Evolutionary conservation across 2,797 vertebrate genomes (phyloP).

Genomic region (Paedocypris micromegethes): DNA sequence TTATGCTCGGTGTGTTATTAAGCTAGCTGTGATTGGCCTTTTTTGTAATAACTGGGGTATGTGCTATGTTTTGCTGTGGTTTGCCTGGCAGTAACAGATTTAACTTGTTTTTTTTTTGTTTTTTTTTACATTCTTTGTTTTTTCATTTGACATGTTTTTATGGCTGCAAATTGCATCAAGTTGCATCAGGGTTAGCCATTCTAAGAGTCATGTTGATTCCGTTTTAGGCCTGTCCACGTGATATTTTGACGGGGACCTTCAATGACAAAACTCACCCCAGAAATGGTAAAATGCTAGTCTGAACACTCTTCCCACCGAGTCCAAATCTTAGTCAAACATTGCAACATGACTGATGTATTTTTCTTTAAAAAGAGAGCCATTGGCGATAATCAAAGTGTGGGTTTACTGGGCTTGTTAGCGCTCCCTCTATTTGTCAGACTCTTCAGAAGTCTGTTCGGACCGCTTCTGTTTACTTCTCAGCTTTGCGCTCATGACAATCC

Average conservation of each 20-base stretch:
- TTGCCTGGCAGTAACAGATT: slow-evolving; percentile 24
- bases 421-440: slow-evolving; percentile 38
- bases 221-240: slow-evolving; percentile 40
- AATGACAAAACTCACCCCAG: slow-evolving; percentile 2
- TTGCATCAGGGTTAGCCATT: slow-evolving; percentile 61
- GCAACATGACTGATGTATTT: slow-evolving; percentile 42
- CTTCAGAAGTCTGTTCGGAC: slow-evolving; percentile 37
- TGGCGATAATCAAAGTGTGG: slow-evolving; percentile 33
- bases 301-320: slow-evolving; percentile 25
- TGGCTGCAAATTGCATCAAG: slow-evolving; percentile 62
- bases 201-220: slow-evolving; percentile 52
- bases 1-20: background rate
- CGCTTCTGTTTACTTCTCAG: slow-evolving; percentile 41
- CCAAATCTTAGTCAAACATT: slow-evolving; percentile 45
- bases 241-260: slow-evolving; percentile 34
- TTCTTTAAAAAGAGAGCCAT: slow-evolving; percentile 26
- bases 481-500: slow-evolving; percentile 33
- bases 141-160: slow-evolving; percentile 3
- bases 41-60: slow-evolving; percentile 49
- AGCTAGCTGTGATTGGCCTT: slow-evolving; percentile 8
- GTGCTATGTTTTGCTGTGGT: slow-evolving; percentile 46
- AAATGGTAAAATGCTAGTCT: slow-evolving; percentile 22
- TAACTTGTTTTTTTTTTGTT: slow-evolving; percentile 30
- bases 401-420: slow-evolving; percentile 40
- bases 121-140: slow-evolving; percentile 55